Evolutionary conservation across 1,140 invertebrate species (phyloP), one percentile per base, ranked within the genome.

Genomic region (Drosophila cardini): DNA sequence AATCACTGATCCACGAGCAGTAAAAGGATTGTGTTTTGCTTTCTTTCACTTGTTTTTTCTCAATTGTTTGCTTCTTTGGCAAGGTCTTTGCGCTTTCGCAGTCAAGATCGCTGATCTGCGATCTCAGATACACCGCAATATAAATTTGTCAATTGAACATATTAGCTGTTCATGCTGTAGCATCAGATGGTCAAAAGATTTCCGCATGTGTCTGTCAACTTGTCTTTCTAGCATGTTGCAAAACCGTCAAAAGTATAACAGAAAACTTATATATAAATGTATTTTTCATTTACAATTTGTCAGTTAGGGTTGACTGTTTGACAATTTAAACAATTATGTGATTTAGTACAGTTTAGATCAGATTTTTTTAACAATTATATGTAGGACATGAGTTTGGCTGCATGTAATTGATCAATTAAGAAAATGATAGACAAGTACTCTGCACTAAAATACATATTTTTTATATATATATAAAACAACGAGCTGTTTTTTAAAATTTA

Each of bases 71-170:
- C 18, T 18, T 21, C 3, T 36, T 34, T 18, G 43, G 4, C 38
- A 63, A 58, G 16, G 40, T 72, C 61, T 52, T 55, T 78, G 62
- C 40, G 40, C 43, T 46, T 26, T 67, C 50, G 43, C 45, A 50
- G 9, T 26, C 60, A 62, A 50, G 46, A 62, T 50, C 60, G 36
- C 34, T 15, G 16, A 50, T 36, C 46, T 15, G 34, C 38, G 1
- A 43, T 26, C 38, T 26, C 8, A 8, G 38, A 6, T 50, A 55
- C n/a, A 65, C 43, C 30, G 36, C 43, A 18, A 68, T 50, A 52
- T 38, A 69, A 60, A 83, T 83, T 83, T 78, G 80, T 83, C 80
- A 78, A 76, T 67, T 71, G 75, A 62, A 78, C 76, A 78, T 65
- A 78, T 78, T 75, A 53, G 56, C 78, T 62, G 45, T 45, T 71